Base-by-base conservation (phyloP, 2,888 invertebrate species). In the Nesidiocoris tenuis region DNA sequence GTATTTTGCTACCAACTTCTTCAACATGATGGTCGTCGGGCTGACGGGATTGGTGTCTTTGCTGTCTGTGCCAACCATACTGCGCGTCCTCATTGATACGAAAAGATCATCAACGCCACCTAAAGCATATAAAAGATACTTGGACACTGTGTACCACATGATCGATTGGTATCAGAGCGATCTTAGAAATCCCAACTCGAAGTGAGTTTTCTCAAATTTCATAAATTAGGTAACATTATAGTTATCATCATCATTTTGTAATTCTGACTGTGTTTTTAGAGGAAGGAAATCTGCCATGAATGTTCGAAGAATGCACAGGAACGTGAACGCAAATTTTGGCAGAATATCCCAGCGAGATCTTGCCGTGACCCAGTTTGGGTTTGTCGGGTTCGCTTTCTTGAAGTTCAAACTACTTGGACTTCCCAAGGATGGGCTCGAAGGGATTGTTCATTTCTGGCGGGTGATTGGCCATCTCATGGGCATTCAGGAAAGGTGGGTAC, bases 311-410 rank as follows among this genome's bases (percentile, higher is more conserved):
- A 87, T 89, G 1, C 93, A 94, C 81, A 25, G 75, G 12, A 67
- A 63, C 7, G 79, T 77, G n/a, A 70, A 77, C n/a, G 66, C 57
- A n/a, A 55, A 55, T 17, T 55, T 85, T 1, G 87, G 87, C 0
- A 84, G 86, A 55, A 89, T 95, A 54, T 89, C 90, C 0, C 96
- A 96, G 83, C 87, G 90, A 79, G 95, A 95, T 82, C 88, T 96
- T 87, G 91, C 91, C 0, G 83, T 95, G 9, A 94, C 95, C 0
- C 94, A 93, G 83, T 93, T 93, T 82, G 95, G 94, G 1, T 96
- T 96, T 82, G 87, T 95, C 82, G 95, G 94, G 0, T 89, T 90
- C 79, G 85, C 89, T 0, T 82, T 93, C 0, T 82, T 91, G 2
- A 87, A 88, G 68, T 87, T 89, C 0, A 86, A 89, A 75, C 83